Evolutionary conservation across 1,140 invertebrate species (phyloP).

Genomic region (Ericerus pela): DNA sequence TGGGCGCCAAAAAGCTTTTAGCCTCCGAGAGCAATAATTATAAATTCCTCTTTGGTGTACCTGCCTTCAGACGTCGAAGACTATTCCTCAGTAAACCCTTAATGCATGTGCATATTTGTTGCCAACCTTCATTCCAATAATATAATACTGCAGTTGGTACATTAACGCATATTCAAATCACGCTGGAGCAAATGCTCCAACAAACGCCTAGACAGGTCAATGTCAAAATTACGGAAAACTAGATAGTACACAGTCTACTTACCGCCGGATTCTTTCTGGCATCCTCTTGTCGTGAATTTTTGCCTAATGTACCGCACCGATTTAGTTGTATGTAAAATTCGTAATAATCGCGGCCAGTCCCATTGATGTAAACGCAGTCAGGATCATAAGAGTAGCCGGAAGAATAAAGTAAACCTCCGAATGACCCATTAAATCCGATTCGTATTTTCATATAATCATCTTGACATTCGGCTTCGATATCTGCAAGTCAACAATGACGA

Average conservation of each 20-base stretch:
- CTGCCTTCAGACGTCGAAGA: no score
- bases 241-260: conserved; percentile 29
- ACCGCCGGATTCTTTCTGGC: conserved; percentile 71
- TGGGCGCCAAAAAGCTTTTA: no score
- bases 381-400: conserved; percentile 86
- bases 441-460: conserved; percentile 91
- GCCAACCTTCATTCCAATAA: no score
- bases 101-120: no score
- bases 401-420: conserved; percentile 74
- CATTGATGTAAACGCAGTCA: conserved; percentile 89
- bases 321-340: conserved; percentile 87
- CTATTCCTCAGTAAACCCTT: no score
- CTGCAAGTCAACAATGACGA: conserved; percentile 44
- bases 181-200: no score
- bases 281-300: conserved; percentile 71
- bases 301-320: conserved; percentile 76
- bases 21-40: no score
- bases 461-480: conserved; percentile 87
- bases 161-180: no score
- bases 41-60: no score
- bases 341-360: conserved; percentile 71
- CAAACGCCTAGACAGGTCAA: no score
- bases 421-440: conserved; percentile 80
- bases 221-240: no score
- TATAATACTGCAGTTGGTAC: no score